These are phyloP conservation scores for Ailuropoda melanoleuca DNA, from an alignment of 2,113 vertebrate genomes.

Conservation along the genomic window DNA sequence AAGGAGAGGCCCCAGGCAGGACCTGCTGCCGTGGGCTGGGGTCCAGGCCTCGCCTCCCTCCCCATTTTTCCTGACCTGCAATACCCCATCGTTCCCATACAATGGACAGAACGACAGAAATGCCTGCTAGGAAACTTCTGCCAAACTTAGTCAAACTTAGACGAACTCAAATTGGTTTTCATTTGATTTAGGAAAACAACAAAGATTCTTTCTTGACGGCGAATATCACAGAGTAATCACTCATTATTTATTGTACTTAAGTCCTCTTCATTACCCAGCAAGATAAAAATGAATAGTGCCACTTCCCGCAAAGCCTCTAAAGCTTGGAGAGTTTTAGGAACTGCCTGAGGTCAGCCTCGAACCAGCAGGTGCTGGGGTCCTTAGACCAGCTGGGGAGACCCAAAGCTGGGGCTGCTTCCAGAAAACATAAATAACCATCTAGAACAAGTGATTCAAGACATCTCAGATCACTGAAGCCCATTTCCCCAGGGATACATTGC, in stretches of 20 bases:
- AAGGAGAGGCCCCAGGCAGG: neutral
- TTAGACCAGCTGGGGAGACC: neutral
- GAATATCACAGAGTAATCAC: neutral
- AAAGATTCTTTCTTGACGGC: neutral
- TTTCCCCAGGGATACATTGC: neutral
- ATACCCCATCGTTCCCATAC: neutral
- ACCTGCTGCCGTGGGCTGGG: neutral
- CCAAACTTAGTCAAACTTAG: neutral
- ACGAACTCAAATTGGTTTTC: neutral
- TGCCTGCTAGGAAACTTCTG: neutral
- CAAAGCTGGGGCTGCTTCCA: neutral
- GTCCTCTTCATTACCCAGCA: neutral
- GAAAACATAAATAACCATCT: neutral
- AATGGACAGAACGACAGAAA: neutral
- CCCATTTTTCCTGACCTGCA: neutral
- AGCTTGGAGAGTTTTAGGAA: neutral
- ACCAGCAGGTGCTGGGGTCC: neutral
- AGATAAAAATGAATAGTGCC: neutral
- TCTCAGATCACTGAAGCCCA: neutral
- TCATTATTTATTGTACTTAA: neutral
- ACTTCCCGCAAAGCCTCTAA: neutral
- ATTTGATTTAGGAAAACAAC: conserved; percentile 37
- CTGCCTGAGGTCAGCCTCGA: neutral
- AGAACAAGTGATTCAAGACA: neutral
- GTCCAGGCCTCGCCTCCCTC: neutral